Base-by-base conservation (phyloP, 2,888 invertebrate species). In the Agelastica alni region DNA sequence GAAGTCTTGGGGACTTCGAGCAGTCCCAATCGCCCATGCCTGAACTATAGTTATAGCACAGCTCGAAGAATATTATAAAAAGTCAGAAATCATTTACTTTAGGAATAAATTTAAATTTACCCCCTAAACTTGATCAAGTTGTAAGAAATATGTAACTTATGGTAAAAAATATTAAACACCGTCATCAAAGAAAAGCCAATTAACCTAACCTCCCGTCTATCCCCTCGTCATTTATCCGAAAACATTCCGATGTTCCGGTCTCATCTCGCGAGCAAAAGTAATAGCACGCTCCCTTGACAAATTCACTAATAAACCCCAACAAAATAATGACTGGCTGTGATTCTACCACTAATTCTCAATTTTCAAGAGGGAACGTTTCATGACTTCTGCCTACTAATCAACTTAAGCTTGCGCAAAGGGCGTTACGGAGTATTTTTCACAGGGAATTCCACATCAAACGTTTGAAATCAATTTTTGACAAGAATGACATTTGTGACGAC, bases 311-410 rank as follows among this genome's bases (percentile, higher is more conserved):
- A 61, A 56, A 58, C 58, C 61, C 58, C 58, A 54, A 58, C 61
- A 57, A 53, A 58, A 59, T 62, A 60, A 60, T 53, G 59, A 58
- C 53, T 47, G 57, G 53, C 60, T 51, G 65, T 66, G 65, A 66
- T 66, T 64, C 62, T 46, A 60, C 65, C 65, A 58, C 65, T 66
- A 66, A 66, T 66, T 64, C 57, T 52, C 57, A 60, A 65, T 62
- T 65, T 61, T 55, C 54, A 55, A 51, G 53, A 57, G 59, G 62
- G 55, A 58, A 51, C 41, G 51, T 49, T 52, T 56, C 53, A 58
- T 59, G 65, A 65, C 65, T 65, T 63, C 60, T 53, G 59, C 48
- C 55, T 37, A 52, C 61, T 65, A 65, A 65, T 65, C 62, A 62
- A 65, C 58, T 65, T 62, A 63, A 41, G 20, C 41, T 39, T 31